Base-by-base conservation (phyloP, 2,888 invertebrate species). In the Mythimna loreyi region DNA sequence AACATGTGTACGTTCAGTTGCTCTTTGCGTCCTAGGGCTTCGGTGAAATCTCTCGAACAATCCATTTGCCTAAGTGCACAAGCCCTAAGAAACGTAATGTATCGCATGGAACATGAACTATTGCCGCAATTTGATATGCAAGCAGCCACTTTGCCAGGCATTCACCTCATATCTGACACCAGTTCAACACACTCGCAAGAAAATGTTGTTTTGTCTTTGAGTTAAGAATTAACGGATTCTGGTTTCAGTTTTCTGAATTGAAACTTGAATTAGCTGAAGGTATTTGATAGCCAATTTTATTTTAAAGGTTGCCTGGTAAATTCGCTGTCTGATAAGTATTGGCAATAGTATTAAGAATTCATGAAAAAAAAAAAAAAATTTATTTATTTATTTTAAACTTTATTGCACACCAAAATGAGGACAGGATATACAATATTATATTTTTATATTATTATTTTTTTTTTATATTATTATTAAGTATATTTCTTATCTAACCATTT, bases 151-250 rank as follows among this genome's bases (percentile, higher is more conserved):
- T 56, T 55, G 30, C 47, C 63, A 74, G 64, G 45, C 75, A 79
- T 67, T 74, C 75, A 74, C 60, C 74, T 75, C 55, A 28, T 58
- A 72, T 50, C 59, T 45, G 59, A 79, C 67, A 76, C 79, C 79
- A 59, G 53, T 72, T 60, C 63, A 78, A 36, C 57, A 71, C 21
- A 78, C 47, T 53, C 16, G 16, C 40, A 43, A 56, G 13, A 19
- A 58, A 72, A 30, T 0, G 52, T 52, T 63, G 56, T 52, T 57
- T 56, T 43, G 58, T 72, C 62, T 60, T 52, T 43, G n/a, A n/a
- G 47, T 21, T 74, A 25, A 19, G 25, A 45, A 47, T 36, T 23
- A 55, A 40, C 30, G 19, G 23, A n/a, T 36, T 49, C 21, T 13
- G 36, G 25, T 63, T 30, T 36, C 33, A 53, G 25, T 62, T 40